These are phyloP conservation scores for Spinibarbus caldwelli DNA, from an alignment of 2,797 vertebrate genomes.

Conservation along the genomic window DNA sequence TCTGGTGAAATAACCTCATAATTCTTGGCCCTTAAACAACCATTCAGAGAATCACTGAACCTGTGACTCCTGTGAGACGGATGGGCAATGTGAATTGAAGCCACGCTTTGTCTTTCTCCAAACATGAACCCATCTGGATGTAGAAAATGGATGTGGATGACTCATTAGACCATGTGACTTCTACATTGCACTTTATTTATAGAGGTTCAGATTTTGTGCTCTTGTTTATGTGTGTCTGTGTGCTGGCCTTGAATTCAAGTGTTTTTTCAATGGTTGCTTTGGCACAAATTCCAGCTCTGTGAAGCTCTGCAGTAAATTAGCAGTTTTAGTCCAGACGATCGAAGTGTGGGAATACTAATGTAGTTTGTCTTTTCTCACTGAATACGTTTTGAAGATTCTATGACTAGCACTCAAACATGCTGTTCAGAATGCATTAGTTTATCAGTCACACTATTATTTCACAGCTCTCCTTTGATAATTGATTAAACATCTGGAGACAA, in stretches of 20 bases:
- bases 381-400: not conserved
- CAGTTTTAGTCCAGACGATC: no score
- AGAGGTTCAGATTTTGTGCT: not conserved
- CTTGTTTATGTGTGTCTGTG: not conserved
- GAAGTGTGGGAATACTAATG: not conserved
- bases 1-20: not conserved
- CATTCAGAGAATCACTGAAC: conserved; percentile 1
- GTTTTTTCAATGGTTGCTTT: not conserved
- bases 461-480: not conserved
- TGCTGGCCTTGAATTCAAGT: not conserved
- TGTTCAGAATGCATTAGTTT: not conserved
- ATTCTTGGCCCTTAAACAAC: not conserved
- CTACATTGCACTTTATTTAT: not conserved
- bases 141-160: not conserved
- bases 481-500: not conserved
- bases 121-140: not conserved
- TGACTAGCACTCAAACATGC: no score
- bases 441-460: not conserved
- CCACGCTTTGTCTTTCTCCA: not conserved
- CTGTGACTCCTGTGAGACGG: not conserved
- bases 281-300: not conserved
- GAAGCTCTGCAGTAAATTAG: not conserved
- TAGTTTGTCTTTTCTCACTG: not conserved
- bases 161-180: not conserved
- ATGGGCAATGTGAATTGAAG: not conserved